Base-by-base conservation (phyloP, 1,140 invertebrate species). In the Panonychus citri region DNA sequence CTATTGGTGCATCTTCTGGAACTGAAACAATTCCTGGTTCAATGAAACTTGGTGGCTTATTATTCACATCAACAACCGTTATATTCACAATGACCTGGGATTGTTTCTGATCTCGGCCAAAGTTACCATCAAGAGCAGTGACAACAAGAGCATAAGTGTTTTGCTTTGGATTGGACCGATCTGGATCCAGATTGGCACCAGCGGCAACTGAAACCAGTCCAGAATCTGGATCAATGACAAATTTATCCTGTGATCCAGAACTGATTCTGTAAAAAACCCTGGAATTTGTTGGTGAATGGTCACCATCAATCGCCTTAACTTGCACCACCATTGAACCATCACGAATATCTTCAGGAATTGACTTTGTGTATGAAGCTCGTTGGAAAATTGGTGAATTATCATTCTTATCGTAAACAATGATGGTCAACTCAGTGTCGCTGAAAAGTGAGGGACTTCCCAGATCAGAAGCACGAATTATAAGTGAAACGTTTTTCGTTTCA, bases 371-470 rank as follows among this genome's bases (percentile, higher is more conserved):
- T 67, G 91, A 90, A 1, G 87, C 86, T 62, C 77, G 79, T 5
- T 85, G 75, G 67, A 93, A 91, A 26, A 81, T 68, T 0, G 87
- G 87, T 1, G 85, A 76, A 70, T 90, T 84, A 67, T 91, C 86
- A 63, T 91, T 91, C 56, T 83, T 88, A 71, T 91, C 87, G 0
- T 78, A 80, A 1, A 91, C 82, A 65, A 85, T 89, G 48, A 91
- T 76, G 48, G 77, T 69, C 19, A 90, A 67, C 19, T 76, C 43
- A 19, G 21, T 24, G 21, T 46, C 43, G 8, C n/a, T 21, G 19
- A 46, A 46, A 8, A 46, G 67, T 57, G 80, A 76, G 0, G 85
- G 85, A 12, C 69, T 74, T 0, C 87, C 87, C 59, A 78, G 76
- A 67, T 93, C 88, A 24, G 77, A 74, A 0, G 85, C 88, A 64